Base-by-base conservation (phyloP, 2,888 invertebrate species). In the Ecliptopera silaceata region DNA sequence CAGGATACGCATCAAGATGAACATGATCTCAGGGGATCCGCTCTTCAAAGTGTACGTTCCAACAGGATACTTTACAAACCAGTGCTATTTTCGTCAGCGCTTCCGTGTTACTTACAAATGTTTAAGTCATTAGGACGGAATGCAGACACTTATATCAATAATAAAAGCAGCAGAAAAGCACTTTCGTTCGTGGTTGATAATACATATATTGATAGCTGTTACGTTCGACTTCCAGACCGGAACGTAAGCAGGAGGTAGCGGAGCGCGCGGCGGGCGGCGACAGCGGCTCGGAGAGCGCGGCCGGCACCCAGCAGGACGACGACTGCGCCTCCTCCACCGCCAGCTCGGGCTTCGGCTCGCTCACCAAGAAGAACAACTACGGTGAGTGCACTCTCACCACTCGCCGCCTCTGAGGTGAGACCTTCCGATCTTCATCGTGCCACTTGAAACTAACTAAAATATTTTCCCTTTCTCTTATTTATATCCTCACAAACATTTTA, bases 21-120 rank as follows among this genome's bases (percentile, higher is more conserved):
- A 96, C 77, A 97, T 99, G 95, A 94, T 97, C 69, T 96, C 97
- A 43, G 98, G 99, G 45, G 99, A 99, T 91, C 97, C 98, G 69
- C 94, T 98, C 66, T 99, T 99, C 84, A 98, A 99, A 96, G 98
- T 97, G 98, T 98, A 87, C 11, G 34, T 32, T 38, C 1, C 11
- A 41, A 20, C 26, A 26, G 8, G 8, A 1, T 26, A 8, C 26
- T 26, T 15, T 34, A 5, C 34, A 34, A 13, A 34, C 34, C 3
- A 13, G 34, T 34, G 2, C 4, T 1, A 34, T 34, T 34, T 15
- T 15, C 4, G 15, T 34, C 13, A 11, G n/a, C 31, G n/a, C 13
- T 34, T 34, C 34, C 12, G 34, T 13, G 34, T 12, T 8, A 8
- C 8, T 15, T 34, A 15, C 15, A 2, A 15, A 8, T 26, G 4